Evolutionary conservation across 2,888 invertebrate species (phyloP).

Genomic region (Notocelia uddmanniana): DNA sequence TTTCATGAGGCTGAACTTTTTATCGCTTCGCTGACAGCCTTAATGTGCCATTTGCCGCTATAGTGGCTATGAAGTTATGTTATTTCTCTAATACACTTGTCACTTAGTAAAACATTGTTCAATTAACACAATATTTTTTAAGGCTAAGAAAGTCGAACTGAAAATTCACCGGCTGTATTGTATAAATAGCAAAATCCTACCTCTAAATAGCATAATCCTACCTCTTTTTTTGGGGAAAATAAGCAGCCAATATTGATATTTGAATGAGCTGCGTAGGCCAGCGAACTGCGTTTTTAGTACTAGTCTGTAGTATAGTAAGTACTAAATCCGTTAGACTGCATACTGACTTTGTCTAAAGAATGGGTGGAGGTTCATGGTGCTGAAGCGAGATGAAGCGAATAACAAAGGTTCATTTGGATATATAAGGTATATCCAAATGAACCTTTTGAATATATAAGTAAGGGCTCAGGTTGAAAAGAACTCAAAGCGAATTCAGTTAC

Average conservation of each 20-base stretch:
- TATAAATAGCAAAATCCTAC: no score
- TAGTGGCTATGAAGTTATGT: slow-evolving; percentile 22
- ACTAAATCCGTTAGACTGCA: not conserved
- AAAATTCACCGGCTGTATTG: not conserved
- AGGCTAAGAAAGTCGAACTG: not conserved
- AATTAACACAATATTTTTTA: no score
- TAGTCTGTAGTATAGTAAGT: no score
- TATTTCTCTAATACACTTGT: slow-evolving; percentile 16
- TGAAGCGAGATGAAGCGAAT: not conserved
- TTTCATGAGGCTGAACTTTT: slow-evolving; percentile 19
- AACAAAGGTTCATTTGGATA: not conserved
- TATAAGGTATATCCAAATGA: no score
- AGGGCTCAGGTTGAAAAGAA: not conserved
- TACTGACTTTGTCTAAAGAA: not conserved
- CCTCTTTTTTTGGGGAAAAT: no score
- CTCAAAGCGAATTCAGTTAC: not conserved
- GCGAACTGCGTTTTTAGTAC: no score
- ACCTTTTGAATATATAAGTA: no score
- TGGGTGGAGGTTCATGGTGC: not conserved
- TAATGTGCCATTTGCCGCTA: slow-evolving; percentile 24
- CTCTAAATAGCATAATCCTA: no score
- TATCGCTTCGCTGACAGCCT: slow-evolving; percentile 32
- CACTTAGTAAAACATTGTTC: slow-evolving; percentile 9
- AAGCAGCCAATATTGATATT: no score
- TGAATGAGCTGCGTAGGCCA: no score